Base-by-base conservation (phyloP, 2,113 vertebrate genomes). In the Stomatorhinus ivindoensis region DNA sequence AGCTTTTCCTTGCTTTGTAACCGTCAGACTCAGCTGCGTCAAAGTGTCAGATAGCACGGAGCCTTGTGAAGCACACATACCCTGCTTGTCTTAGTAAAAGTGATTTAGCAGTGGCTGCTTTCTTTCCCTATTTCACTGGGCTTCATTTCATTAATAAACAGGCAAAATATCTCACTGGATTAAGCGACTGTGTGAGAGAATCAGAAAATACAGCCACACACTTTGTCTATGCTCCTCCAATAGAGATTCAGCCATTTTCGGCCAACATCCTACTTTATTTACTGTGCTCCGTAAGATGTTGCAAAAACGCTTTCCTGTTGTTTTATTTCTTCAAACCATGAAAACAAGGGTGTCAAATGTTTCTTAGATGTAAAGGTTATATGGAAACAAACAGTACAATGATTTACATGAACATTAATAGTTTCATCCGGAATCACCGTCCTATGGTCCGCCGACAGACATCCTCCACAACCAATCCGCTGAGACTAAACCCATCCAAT, bases 1-100 rank as follows among this genome's bases (percentile, higher is more conserved):
- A 27, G 87, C 35, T 69, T 46, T 3, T 3, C 11, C 46, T 76
- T 4, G 27, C 80, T 24, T 48, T 51, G 58, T 51, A 69, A 89
- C 85, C 47, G 42, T 46, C 80, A 83, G 80, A 47, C 80, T 83
- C 19, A 47, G 80, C 80, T 90, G 51, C 13, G 42, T 55, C 44
- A 87, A 27, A 58, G 53, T 88, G 89, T 55, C 31, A 39, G 69
- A 5, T 87, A 89, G 88, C 47, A 65, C 51, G 31, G 69, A 27
- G 48, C 9, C 73, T 55, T 4, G 10, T 27, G 50, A 87, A 84
- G 15, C 82, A 84, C 44, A 47, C 9, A 84, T 10, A 86, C 13
- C 85, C 85, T 86, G 85, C 21, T 35, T 35, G 82, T 88, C 42
- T 48, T n/a, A 48, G 44, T 35, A 27, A 50, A 46, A 65, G 42